Evolutionary conservation across 37 sponge, comb jelly and placozoan species (phyloP).

Genomic region (Aplysina aerophoba): DNA sequence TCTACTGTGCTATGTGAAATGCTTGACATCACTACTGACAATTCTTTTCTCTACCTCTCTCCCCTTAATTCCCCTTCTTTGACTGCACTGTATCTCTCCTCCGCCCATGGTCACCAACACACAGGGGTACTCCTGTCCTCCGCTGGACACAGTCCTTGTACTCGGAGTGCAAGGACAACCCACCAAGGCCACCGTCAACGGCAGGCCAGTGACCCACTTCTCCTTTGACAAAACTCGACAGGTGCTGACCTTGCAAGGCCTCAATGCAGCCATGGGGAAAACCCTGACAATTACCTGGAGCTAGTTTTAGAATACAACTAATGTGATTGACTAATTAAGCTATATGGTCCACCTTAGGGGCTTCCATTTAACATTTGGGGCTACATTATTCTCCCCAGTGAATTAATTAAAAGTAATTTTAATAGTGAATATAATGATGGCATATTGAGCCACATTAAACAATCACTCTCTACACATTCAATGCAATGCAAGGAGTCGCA

Average conservation of each 20-base stretch:
- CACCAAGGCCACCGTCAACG: constrained; percentile 42
- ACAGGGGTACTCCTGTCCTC: constrained; percentile 49
- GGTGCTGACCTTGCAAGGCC: constrained; percentile 6
- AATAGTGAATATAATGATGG: no score
- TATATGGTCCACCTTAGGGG: no score
- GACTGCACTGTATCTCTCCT: background rate
- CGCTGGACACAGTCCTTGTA: constrained; percentile 50
- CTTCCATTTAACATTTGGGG: no score
- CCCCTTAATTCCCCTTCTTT: background rate
- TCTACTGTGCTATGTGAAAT: no score
- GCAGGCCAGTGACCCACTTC: constrained; percentile 13
- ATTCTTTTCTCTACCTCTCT: background rate
- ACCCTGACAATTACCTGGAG: constrained; percentile 13
- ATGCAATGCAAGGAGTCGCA: no score
- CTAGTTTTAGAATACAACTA: no score
- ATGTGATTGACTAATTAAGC: no score
- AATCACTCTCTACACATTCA: no score
- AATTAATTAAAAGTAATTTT: no score
- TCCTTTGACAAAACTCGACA: constrained; percentile 12
- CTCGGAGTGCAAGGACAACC: constrained; percentile 44
- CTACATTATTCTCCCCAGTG: no score
- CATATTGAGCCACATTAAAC: no score
- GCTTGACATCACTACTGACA: background rate
- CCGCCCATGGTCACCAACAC: background rate
- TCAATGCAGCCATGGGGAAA: constrained; percentile 4